phyloP scores from a whole-genome alignment of 2,113 vertebrate species.

The Python bivittatus region DNA sequence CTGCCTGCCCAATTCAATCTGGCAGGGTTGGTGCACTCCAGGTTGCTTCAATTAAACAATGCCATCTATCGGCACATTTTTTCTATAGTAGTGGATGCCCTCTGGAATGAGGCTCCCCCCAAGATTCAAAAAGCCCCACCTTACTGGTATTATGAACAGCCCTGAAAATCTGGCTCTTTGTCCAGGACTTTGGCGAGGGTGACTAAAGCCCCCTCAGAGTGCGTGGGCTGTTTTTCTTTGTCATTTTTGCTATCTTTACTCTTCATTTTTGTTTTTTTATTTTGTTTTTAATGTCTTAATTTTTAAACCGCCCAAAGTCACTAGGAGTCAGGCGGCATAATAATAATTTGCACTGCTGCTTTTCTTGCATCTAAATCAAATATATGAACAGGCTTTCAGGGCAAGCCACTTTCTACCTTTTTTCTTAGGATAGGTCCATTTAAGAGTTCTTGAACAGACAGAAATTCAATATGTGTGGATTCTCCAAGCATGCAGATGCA shows the following conservation, averaged over 20 bases:
- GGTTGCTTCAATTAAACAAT: no score
- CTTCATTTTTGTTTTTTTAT: background rate
- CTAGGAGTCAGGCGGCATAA: background rate
- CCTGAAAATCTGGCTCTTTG: background rate
- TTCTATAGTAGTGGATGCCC: no score
- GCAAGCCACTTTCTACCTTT: background rate
- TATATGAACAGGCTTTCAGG: background rate
- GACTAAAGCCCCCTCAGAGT: background rate
- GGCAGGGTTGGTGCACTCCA: no score
- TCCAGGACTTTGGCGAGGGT: background rate
- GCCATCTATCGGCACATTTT: no score
- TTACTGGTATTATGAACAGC: no score
- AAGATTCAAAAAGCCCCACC: no score
- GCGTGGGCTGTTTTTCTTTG: background rate
- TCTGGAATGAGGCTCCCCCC: no score
- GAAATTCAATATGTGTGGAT: background rate
- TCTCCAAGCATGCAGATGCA: background rate
- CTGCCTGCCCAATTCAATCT: no score
- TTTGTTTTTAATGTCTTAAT: background rate
- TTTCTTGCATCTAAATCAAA: background rate
- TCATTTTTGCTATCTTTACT: background rate
- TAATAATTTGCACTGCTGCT: background rate
- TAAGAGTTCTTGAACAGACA: background rate
- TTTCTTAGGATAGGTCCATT: background rate
- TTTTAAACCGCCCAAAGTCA: background rate